phyloP scores from a whole-genome alignment of 1,140 invertebrate genomes.

The Temnothorax nylanderi region DNA sequence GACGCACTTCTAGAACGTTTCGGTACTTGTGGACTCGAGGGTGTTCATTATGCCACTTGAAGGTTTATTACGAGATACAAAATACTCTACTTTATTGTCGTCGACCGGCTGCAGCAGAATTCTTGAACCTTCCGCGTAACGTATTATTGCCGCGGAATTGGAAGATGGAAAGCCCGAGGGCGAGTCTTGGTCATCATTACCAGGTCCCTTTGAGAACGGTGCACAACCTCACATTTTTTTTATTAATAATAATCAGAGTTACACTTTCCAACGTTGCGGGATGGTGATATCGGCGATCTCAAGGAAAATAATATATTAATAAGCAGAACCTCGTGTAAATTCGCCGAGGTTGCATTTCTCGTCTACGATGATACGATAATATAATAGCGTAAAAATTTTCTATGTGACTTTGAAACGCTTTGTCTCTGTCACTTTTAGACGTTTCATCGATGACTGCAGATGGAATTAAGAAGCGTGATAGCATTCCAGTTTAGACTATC shows the following conservation, averaged over 20 bases:
- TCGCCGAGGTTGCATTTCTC: neutral
- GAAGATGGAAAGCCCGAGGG: constrained; percentile 37
- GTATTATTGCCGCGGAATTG: constrained; percentile 73
- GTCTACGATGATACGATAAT: neutral
- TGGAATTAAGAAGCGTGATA: neutral
- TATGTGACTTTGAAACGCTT: neutral
- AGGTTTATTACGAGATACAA: constrained; percentile 82
- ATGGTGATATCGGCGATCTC: neutral
- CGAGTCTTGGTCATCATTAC: constrained; percentile 73
- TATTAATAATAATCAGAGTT: constrained; percentile 42
- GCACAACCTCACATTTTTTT: constrained; percentile 21
- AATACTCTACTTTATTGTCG: constrained; percentile 83
- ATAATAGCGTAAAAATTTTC: neutral
- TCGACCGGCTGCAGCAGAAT: constrained; percentile 78
- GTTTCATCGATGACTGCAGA: neutral
- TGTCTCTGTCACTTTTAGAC: neutral
- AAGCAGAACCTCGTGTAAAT: neutral
- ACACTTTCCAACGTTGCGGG: neutral
- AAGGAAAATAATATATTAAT: neutral
- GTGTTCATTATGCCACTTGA: constrained; percentile 66
- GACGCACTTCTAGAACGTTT: constrained; percentile 75
- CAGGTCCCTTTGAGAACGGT: constrained; percentile 52
- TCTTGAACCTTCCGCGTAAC: constrained; percentile 76
- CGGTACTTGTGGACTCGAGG: constrained; percentile 53
- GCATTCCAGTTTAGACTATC: neutral